These are phyloP conservation scores for Penaeus chinensis DNA, from an alignment of 1,140 invertebrate species.

Conservation along the genomic window DNA sequence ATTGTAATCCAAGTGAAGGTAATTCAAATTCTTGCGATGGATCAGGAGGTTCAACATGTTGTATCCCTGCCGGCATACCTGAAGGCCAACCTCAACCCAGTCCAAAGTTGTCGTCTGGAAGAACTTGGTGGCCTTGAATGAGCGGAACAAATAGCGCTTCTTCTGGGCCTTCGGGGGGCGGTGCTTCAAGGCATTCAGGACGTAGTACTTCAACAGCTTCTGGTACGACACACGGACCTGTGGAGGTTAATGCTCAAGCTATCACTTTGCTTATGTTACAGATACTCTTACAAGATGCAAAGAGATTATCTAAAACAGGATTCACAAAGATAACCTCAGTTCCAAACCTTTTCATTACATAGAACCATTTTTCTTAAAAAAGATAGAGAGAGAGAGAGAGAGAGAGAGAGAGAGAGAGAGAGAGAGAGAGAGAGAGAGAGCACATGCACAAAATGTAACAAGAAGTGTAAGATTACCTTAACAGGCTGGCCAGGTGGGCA, in stretches of 20 bases:
- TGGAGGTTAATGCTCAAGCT: conserved; percentile 2
- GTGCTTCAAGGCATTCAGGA: conserved; percentile 97
- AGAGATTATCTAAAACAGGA: too few relatives aligned
- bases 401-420: too few relatives aligned
- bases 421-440: conserved; percentile 74
- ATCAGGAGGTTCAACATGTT: conserved; percentile 99
- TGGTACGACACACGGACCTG: conserved; percentile 99
- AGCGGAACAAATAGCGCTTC: conserved; percentile 96
- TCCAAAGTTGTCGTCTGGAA: conserved; percentile 99
- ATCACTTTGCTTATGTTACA: too few relatives aligned
- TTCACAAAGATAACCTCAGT: too few relatives aligned
- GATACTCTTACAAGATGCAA: too few relatives aligned
- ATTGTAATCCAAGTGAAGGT: conserved; percentile 99
- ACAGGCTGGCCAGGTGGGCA: conserved; percentile 98
- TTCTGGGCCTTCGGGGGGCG: conserved; percentile 98
- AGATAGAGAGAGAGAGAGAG: too few relatives aligned
- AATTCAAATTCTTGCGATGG: conserved; percentile 99
- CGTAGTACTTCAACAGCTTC: conserved; percentile 98
- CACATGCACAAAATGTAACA: conserved; percentile 74
- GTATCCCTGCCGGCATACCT: conserved; percentile 98
- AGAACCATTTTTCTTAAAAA: conserved; percentile 73
- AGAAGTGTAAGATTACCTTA: conserved; percentile 45
- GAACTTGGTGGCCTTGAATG: conserved; percentile 99
- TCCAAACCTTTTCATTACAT: conserved; percentile 67
- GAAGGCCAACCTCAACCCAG: conserved; percentile 98